Evolutionary conservation across 2,888 invertebrate species (phyloP).

Genomic region (Listrodromus nycthemerus): DNA sequence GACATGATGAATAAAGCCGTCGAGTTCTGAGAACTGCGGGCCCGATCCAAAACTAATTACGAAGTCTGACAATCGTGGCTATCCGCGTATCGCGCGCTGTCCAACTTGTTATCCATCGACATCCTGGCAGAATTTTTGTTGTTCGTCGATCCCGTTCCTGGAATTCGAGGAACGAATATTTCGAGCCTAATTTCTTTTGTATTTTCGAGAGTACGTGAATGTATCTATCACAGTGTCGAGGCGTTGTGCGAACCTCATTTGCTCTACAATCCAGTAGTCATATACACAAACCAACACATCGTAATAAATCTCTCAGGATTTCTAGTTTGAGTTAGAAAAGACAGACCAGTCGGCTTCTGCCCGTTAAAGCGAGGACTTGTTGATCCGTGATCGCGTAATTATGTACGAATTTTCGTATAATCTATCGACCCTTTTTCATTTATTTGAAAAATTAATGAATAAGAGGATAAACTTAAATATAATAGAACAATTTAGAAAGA

Average conservation of each 20-base stretch:
- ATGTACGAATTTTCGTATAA: background rate
- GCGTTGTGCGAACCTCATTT: conserved; percentile 29
- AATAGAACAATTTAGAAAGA: no score
- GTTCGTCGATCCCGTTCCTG: conserved; percentile 55
- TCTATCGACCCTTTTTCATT: background rate
- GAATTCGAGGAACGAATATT: conserved; percentile 54
- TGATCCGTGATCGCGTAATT: conserved; percentile 24
- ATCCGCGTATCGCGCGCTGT: background rate
- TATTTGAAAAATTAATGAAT: no score
- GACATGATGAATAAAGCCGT: background rate
- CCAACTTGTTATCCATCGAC: conserved; percentile 50
- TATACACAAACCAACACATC: background rate
- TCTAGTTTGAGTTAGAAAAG: conserved; percentile 27
- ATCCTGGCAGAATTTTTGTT: conserved; percentile 68
- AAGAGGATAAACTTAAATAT: no score
- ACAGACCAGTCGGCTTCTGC: conserved; percentile 12
- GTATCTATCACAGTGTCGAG: background rate
- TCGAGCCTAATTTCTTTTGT: conserved; percentile 71
- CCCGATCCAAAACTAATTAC: conserved; percentile 41
- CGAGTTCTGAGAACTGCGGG: conserved; percentile 29
- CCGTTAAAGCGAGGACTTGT: conserved; percentile 28
- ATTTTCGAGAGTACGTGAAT: conserved; percentile 12
- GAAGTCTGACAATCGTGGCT: conserved; percentile 12
- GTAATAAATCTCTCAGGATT: background rate
- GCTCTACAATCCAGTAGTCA: background rate